Percentiles rank a stretch among this genome's conserved stretches.
Evolutionary conservation across 2,113 vertebrate species (phyloP).

Genomic region (Edolisoma coerulescens): DNA sequence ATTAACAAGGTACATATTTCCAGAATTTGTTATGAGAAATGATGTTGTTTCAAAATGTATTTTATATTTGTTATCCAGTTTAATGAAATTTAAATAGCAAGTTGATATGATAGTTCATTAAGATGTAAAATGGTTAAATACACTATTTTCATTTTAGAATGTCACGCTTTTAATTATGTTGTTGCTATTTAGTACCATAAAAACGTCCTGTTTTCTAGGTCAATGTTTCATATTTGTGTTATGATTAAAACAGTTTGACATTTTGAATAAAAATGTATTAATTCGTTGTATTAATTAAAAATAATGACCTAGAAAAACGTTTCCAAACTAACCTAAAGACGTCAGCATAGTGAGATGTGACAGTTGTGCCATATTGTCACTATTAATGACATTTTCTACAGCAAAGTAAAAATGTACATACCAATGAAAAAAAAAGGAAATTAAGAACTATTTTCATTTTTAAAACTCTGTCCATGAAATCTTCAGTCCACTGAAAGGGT

Average conservation of each 20-base stretch:
- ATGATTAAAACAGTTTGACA: slow-evolving; percentile 45
- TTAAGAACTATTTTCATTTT: neutral
- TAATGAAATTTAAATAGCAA: slow-evolving; percentile 14
- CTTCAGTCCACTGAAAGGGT: neutral
- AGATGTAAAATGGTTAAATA: slow-evolving; percentile 35
- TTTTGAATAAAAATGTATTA: slow-evolving; percentile 51
- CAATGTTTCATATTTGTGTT: slow-evolving; percentile 32
- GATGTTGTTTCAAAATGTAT: neutral
- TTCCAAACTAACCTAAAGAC: slow-evolving; percentile 13
- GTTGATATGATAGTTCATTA: slow-evolving; percentile 19
- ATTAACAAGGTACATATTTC: slow-evolving; percentile 25
- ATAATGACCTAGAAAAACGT: slow-evolving; percentile 47
- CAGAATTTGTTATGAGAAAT: neutral
- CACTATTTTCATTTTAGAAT: slow-evolving; percentile 38
- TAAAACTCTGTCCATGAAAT: neutral
- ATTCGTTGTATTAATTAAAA: slow-evolving; percentile 56
- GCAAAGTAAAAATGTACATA: neutral
- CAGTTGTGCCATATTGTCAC: neutral
- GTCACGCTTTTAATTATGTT: slow-evolving; percentile 32
- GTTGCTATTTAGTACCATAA: slow-evolving; percentile 18
- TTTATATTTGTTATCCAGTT: neutral
- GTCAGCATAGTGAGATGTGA: neutral
- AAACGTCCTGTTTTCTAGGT: slow-evolving; percentile 28
- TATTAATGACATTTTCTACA: neutral
- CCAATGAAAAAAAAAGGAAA: neutral